phyloP scores from a whole-genome alignment of 2,113 vertebrate species.

The Variabilichromis moorii region DNA sequence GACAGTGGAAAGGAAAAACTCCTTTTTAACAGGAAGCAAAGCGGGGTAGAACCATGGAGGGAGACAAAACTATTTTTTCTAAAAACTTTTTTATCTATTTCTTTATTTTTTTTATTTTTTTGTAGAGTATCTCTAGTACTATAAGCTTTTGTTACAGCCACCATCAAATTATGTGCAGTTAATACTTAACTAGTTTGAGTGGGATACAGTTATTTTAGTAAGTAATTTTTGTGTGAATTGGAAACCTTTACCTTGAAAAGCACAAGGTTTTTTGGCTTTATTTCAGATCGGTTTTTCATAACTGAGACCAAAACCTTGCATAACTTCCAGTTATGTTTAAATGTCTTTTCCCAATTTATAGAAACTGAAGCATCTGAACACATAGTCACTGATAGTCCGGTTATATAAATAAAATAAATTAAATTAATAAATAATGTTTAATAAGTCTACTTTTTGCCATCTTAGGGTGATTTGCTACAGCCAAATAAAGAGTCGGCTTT shows the following conservation, averaged over 20 bases:
- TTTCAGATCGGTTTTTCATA: background rate
- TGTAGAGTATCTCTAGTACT: background rate
- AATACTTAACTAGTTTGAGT: background rate
- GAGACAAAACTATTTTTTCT: background rate
- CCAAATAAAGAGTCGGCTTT: background rate
- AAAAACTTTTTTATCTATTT: background rate
- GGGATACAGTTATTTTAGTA: background rate
- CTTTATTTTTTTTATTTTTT: background rate
- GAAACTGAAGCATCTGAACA: background rate
- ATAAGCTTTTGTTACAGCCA: background rate
- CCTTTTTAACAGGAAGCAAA: background rate
- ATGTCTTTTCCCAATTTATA: background rate
- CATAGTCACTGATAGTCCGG: background rate
- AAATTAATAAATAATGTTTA: background rate
- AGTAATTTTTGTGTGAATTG: background rate
- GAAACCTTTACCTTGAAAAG: background rate
- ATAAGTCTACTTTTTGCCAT: background rate
- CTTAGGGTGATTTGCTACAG: background rate
- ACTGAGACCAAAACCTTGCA: background rate
- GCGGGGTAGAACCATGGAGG: background rate
- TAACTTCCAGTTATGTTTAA: background rate
- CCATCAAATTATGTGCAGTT: background rate
- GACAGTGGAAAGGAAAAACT: background rate
- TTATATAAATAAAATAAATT: background rate
- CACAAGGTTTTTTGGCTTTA: background rate